A percentile compares a stretch with the other conserved stretches of the same genome.
Conservation (phyloP, 2,797 vertebrate species). For the Mycteria americana region DNA sequence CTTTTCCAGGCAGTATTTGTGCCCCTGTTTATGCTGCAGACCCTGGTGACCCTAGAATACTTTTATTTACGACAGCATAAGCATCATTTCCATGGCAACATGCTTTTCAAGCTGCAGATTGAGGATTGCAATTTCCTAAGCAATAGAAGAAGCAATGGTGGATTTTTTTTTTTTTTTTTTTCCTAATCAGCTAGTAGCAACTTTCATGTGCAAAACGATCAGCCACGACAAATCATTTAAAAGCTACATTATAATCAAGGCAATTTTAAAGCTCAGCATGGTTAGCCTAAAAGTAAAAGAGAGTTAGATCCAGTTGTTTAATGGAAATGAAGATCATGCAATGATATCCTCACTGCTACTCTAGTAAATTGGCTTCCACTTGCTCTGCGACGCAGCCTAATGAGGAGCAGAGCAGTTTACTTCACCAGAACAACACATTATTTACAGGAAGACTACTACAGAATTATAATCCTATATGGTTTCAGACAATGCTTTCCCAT, state of each 20-base stretch:
- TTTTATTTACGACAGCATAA: constrained; percentile 80
- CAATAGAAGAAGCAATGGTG: constrained; percentile 53
- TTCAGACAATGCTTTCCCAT: neutral
- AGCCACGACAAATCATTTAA: constrained; percentile 14
- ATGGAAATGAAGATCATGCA: neutral
- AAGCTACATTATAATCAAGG: neutral
- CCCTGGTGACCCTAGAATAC: constrained; percentile 77
- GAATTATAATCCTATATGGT: neutral
- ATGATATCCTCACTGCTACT: neutral
- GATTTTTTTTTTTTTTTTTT: constrained; percentile 1
- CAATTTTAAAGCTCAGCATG: constrained; percentile 38
- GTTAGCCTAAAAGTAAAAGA: constrained; percentile 22
- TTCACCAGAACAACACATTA: neutral
- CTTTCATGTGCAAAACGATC: constrained; percentile 29
- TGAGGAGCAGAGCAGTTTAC: neutral
- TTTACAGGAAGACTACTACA: neutral
- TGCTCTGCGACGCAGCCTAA: neutral
- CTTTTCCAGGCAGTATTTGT: constrained; percentile 68
- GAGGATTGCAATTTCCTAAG: constrained; percentile 72
- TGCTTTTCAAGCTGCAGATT: constrained; percentile 70
- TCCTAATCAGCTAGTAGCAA: neutral
- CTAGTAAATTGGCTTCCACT: neutral
- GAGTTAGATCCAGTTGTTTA: constrained; percentile 24
- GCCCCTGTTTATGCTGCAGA: constrained; percentile 72
- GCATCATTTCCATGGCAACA: constrained; percentile 81